Evolutionary conservation across 2,888 invertebrate genomes (phyloP), one percentile per base, ranked within the genome.

Genomic region (Pegoplata infirma): DNA sequence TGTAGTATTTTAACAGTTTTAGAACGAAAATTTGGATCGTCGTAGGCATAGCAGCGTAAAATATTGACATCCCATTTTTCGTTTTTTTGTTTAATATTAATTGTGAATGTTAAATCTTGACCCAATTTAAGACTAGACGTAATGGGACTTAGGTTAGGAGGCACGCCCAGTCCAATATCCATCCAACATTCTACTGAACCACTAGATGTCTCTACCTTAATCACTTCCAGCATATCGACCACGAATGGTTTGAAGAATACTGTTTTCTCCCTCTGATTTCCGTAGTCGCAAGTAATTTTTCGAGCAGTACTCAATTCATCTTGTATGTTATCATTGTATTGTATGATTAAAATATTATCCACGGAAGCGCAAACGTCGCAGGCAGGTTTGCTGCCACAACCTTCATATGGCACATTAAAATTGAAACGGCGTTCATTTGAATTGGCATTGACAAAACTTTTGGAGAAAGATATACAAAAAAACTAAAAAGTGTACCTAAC

Each of bases 151-250:
- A 91, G 90, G 85, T 94, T 86, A 23, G 94, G 94, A 86, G 92
- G 94, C 81, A 91, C 90, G 84, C 94, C 94, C 81, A 91, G 91
- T 83, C 93, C 93, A 76, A 94, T 93, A 82, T 94, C 94, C 94
- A 94, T 94, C 94, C 94, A 94, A 88, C 94, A 94, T 83, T 94
- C 93, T 0, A 94, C 91, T 0, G 92, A 92, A 3, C 93, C 93
- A 12, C 91, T 92, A 0, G 92, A 91, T 0, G 93, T 92, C 19
- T 93, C 92, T 0, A 94, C 93, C 0, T 93, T 92, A 2, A 94
- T 91, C 0, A 93, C 92, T 82, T 93, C 93, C 21, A 94, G 87
- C 93, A 93, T 93, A 81, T 93, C 93, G 0, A 92, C 94, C 86
- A 93, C 92, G 83, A 94, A 93, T 0, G 94, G 94, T 82, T 87